Percentiles rank a stretch among this genome's conserved stretches.
Evolutionary conservation across 2,797 vertebrate genomes (phyloP).

Genomic region (Danionella dracula): DNA sequence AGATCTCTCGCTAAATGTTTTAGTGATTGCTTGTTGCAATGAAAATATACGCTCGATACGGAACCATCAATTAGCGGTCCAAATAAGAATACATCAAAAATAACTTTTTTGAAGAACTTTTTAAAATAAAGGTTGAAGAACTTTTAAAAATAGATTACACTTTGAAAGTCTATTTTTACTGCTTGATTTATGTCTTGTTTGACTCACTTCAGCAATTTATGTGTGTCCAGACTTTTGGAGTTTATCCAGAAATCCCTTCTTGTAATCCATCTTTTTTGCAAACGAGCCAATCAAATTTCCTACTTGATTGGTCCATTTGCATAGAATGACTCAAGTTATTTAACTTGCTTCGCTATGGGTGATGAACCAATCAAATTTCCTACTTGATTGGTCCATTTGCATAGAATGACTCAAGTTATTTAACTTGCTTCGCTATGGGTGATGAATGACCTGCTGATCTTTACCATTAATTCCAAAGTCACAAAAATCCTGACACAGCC

Average conservation of each 20-base stretch:
- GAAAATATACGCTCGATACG: too few species aligned
- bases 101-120: too few species aligned
- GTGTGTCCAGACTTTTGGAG: slow-evolving; percentile 34
- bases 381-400: slow-evolving; percentile 15
- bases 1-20: too few species aligned
- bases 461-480: not conserved
- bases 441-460: slow-evolving; percentile 14
- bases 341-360: not conserved
- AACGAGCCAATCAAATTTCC: too few species aligned
- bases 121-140: too few species aligned
- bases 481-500: not conserved
- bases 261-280: slow-evolving; percentile 41
- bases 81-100: too few species aligned
- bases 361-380: too few species aligned
- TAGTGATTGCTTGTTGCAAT: too few species aligned
- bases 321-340: not conserved
- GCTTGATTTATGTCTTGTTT: not conserved
- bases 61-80: too few species aligned
- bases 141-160: too few species aligned
- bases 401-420: not conserved
- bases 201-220: slow-evolving; percentile 34
- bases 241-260: slow-evolving; percentile 37
- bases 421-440: not conserved
- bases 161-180: too few species aligned
- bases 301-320: slow-evolving; percentile 15